These are phyloP conservation scores for Ivindomyrus marchei DNA, from an alignment of 2,113 vertebrate species.

Conservation along the genomic window DNA sequence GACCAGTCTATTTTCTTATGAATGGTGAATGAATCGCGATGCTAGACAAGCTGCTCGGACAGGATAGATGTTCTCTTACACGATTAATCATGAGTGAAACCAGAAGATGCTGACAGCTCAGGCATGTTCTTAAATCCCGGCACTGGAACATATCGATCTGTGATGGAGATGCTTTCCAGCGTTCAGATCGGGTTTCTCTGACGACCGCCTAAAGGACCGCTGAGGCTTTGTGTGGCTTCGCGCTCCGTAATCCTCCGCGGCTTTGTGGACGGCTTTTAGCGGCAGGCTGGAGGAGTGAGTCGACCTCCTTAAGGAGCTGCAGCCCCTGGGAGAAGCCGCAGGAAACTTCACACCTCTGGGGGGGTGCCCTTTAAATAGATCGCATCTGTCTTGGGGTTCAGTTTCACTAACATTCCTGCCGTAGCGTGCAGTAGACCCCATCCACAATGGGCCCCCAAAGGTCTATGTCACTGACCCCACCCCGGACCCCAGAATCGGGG, in stretches of 20 bases:
- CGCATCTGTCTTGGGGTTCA: conserved; percentile 54
- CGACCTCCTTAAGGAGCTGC: conserved; percentile 37
- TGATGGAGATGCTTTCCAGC: background rate
- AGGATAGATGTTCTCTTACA: background rate
- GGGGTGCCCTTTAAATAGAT: conserved; percentile 58
- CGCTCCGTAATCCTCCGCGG: background rate
- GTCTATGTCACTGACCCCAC: background rate
- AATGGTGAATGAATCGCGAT: background rate
- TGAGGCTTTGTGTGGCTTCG: background rate
- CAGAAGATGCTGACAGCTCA: conserved; percentile 3
- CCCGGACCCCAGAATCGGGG: background rate
- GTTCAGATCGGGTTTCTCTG: background rate
- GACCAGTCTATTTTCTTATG: background rate
- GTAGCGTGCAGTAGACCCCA: background rate
- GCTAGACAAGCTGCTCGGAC: background rate
- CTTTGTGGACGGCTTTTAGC: background rate
- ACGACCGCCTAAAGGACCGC: background rate
- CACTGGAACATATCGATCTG: background rate
- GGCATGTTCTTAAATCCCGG: background rate
- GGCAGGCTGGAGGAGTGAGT: background rate
- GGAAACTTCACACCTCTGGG: conserved; percentile 55
- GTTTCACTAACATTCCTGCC: conserved; percentile 24
- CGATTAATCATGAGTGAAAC: background rate
- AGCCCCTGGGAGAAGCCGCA: conserved; percentile 7
- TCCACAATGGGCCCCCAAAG: background rate